A percentile compares a stretch with the other conserved stretches of the same genome.
These are phyloP conservation scores for Drosophila pandora DNA, from an alignment of 1,140 invertebrate genomes.

Conservation along the genomic window DNA sequence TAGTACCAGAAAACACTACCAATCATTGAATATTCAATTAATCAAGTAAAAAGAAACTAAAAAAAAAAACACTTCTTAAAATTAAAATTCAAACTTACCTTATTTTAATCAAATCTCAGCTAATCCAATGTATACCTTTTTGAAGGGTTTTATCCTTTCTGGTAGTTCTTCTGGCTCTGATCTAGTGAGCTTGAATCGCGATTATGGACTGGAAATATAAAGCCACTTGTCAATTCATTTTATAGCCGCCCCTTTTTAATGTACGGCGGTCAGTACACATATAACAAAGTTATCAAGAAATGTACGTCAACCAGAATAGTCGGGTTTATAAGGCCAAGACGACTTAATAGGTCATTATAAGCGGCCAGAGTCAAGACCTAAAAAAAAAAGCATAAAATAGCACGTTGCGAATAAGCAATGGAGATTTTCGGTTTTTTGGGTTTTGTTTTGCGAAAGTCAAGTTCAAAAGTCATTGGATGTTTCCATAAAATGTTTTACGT, in stretches of 20 bases:
- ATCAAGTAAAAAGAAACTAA: slow-evolving; percentile 4
- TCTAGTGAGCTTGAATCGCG: slow-evolving; percentile 41
- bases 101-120: slow-evolving; percentile 10
- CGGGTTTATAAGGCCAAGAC: slow-evolving; percentile 38
- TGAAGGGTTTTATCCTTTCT: slow-evolving; percentile 12
- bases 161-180: slow-evolving; percentile 12
- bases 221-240: slow-evolving; percentile 62
- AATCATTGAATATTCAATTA: slow-evolving; percentile 6
- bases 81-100: slow-evolving; percentile 45
- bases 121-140: slow-evolving; percentile 35
- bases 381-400: slow-evolving; percentile 33
- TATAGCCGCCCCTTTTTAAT: slow-evolving; percentile 49
- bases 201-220: slow-evolving; percentile 69
- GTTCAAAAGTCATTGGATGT: slow-evolving; percentile 20
- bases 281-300: slow-evolving; percentile 29
- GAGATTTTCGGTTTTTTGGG: slow-evolving; percentile 10
- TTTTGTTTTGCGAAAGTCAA: slow-evolving; percentile 24
- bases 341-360: slow-evolving; percentile 56
- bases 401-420: slow-evolving; percentile 24
- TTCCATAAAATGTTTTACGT: slow-evolving; percentile 9
- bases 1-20: neutral
- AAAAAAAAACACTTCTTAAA: slow-evolving; percentile 11
- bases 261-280: slow-evolving; percentile 28
- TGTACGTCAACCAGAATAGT: slow-evolving; percentile 17
- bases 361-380: slow-evolving; percentile 16